Evolutionary conservation across 1,140 invertebrate genomes (phyloP).

Genomic region (Zaprionus gabonicus): DNA sequence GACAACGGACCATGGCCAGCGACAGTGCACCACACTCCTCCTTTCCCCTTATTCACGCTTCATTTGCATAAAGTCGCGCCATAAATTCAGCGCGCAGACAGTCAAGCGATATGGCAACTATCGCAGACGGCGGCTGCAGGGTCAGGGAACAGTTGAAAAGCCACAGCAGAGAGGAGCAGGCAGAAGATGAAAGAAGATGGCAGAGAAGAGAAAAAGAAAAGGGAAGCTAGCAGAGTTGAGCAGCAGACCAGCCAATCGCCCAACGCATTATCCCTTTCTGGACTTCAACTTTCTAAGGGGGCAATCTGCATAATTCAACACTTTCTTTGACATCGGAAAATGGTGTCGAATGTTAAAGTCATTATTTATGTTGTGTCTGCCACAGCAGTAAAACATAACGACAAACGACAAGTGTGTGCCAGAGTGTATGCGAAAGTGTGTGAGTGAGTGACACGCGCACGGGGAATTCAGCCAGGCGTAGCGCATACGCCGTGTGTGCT

Average conservation of each 20-base stretch:
- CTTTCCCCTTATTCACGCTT: slow-evolving; percentile 34
- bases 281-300: background rate
- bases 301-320: slow-evolving; percentile 17
- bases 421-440: no score
- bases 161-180: background rate
- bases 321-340: slow-evolving; percentile 10
- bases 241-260: background rate
- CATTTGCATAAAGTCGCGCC: slow-evolving; percentile 76
- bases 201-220: no score
- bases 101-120: slow-evolving; percentile 24
- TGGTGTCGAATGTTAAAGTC: slow-evolving; percentile 13
- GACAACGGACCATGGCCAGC: no score
- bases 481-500: slow-evolving; percentile 60
- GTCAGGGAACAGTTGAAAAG: slow-evolving; percentile 1
- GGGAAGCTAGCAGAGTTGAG: background rate
- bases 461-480: slow-evolving; percentile 29
- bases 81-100: slow-evolving; percentile 68
- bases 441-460: background rate
- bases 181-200: background rate
- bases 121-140: slow-evolving; percentile 6
- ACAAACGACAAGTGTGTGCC: background rate
- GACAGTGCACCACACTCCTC: no score
- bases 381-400: background rate
- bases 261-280: background rate
- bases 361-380: slow-evolving; percentile 18